A percentile compares a stretch with the other conserved stretches of the same genome.
Evolutionary conservation across 2,888 invertebrate species (phyloP).

Genomic region (Synanthedon andrenaeformis): DNA sequence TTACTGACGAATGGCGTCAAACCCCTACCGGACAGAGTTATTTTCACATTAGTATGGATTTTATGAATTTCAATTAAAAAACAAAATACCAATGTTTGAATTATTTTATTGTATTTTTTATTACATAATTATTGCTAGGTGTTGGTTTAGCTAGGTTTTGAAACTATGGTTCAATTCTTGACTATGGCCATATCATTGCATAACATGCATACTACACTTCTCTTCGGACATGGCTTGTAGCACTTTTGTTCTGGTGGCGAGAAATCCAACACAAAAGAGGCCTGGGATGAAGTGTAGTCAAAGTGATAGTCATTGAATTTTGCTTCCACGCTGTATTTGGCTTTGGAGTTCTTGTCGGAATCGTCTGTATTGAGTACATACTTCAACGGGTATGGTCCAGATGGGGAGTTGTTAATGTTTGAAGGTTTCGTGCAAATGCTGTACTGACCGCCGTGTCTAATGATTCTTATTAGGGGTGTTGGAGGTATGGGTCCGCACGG

Average conservation of each 20-base stretch:
- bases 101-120: no score
- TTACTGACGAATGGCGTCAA: no score
- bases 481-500: conserved; percentile 9
- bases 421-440: conserved; percentile 54
- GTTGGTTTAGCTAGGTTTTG: no score
- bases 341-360: conserved; percentile 7
- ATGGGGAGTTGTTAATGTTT: conserved; percentile 44
- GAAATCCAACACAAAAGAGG: conserved; percentile 56
- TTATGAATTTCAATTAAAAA: no score
- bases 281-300: conserved; percentile 54
- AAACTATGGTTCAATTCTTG: background rate
- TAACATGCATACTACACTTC: conserved; percentile 26
- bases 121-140: no score
- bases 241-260: conserved; percentile 47
- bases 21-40: no score
- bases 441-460: conserved; percentile 51
- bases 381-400: conserved; percentile 52
- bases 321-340: conserved; percentile 52
- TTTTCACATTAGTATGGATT: no score
- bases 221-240: conserved; percentile 37
- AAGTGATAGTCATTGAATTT: conserved; percentile 59
- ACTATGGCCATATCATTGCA: conserved; percentile 6
- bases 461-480: conserved; percentile 43
- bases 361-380: conserved; percentile 44
- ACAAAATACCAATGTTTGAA: no score